These are phyloP conservation scores for Stratiolaelaps scimitus DNA, from an alignment of 1,140 invertebrate species.

Conservation along the genomic window DNA sequence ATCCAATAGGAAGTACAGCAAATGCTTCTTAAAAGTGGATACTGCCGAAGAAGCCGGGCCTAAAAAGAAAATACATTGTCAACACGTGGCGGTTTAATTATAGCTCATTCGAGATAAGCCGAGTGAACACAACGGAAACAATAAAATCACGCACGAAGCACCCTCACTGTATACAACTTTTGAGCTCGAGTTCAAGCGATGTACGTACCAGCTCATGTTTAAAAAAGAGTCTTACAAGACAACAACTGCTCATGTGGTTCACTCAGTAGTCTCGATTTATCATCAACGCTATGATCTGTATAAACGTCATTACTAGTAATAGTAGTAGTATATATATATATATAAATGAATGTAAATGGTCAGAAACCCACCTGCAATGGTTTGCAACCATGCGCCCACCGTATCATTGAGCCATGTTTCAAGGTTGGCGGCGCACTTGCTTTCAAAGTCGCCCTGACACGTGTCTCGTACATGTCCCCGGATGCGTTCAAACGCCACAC, in stretches of 20 bases:
- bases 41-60: too few species aligned
- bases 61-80: background rate
- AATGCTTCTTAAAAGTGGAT: slow-evolving; percentile 20
- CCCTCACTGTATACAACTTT: too few species aligned
- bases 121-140: slow-evolving; percentile 12
- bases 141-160: too few species aligned
- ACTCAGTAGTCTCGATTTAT: too few species aligned
- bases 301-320: too few species aligned
- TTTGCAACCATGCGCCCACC: slow-evolving; percentile 32
- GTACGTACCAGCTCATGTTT: too few species aligned
- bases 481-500: slow-evolving; percentile 64
- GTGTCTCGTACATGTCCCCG: slow-evolving; percentile 60
- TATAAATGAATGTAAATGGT: slow-evolving; percentile 29
- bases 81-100: slow-evolving; percentile 32
- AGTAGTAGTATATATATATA: slow-evolving; percentile 30
- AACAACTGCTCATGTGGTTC: too few species aligned
- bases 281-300: too few species aligned
- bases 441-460: slow-evolving; percentile 69
- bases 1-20: slow-evolving; percentile 74
- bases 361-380: slow-evolving; percentile 27
- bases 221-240: too few species aligned
- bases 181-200: too few species aligned
- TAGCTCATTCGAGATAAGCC: slow-evolving; percentile 31
- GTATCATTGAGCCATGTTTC: slow-evolving; percentile 42
- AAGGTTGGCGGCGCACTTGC: slow-evolving; percentile 55